phyloP scores from a whole-genome alignment of 2,113 vertebrate species.

The Callionymus lyra region DNA sequence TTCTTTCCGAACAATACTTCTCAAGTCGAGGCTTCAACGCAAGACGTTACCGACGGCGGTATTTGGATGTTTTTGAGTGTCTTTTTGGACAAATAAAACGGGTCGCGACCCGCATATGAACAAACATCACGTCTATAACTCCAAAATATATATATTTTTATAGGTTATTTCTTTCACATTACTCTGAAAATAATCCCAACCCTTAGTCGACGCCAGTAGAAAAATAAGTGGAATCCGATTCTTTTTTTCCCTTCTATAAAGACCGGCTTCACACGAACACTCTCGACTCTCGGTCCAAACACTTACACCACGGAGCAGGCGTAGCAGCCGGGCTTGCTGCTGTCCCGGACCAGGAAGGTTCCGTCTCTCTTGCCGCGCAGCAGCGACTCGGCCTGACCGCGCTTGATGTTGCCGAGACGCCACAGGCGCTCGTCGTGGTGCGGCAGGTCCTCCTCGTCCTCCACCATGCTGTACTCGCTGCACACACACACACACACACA shows the following conservation, averaged over 20 bases:
- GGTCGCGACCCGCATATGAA: neutral
- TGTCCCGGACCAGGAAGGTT: conserved; percentile 93
- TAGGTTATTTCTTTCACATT: neutral
- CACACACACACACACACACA: neutral
- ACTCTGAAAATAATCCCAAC: too few relatives aligned
- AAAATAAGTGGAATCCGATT: too few relatives aligned
- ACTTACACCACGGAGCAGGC: conserved; percentile 96
- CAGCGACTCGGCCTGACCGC: conserved; percentile 83
- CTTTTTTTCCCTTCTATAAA: too few relatives aligned
- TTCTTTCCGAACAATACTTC: too few relatives aligned
- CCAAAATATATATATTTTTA: neutral
- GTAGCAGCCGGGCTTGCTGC: conserved; percentile 94
- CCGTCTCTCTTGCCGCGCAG: conserved; percentile 87
- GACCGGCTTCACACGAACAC: too few relatives aligned
- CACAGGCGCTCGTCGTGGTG: conserved; percentile 93
- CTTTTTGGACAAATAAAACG: neutral
- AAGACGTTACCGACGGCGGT: too few relatives aligned
- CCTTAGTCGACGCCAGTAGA: too few relatives aligned
- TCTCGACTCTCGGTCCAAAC: neutral
- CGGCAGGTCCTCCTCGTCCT: conserved; percentile 93
- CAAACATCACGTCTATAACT: neutral
- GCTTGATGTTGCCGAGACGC: conserved; percentile 93
- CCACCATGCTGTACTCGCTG: conserved; percentile 93
- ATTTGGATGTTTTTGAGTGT: too few relatives aligned
- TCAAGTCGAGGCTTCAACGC: too few relatives aligned